Percentiles rank a stretch among this genome's conserved stretches.
Conservation (phyloP, 2,797 vertebrate species). For the Decapterus maruadsi region DNA sequence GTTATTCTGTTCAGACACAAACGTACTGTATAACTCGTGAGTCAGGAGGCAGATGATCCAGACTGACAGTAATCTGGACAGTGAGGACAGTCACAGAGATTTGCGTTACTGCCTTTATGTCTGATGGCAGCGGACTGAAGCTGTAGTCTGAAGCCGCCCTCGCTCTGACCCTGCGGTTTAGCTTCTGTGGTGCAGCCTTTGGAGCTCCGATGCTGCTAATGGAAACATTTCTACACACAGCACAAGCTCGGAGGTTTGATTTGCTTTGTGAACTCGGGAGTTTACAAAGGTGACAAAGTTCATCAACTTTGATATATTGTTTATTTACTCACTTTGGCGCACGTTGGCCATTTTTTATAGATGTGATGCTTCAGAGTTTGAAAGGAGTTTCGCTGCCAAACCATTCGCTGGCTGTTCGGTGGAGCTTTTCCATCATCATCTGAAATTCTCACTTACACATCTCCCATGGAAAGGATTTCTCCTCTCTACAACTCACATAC, state of each 20-base stretch:
- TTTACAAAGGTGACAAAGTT: conserved; percentile 64
- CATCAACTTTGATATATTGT: conserved; percentile 49
- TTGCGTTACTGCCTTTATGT: conserved; percentile 6
- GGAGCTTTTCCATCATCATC: conserved; percentile 16
- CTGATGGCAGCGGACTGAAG: conserved; percentile 10
- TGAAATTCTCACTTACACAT: background rate
- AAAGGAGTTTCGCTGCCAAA: conserved; percentile 16
- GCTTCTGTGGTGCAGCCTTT: conserved; percentile 30
- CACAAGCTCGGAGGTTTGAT: conserved; percentile 24
- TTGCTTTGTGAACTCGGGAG: conserved; percentile 25
- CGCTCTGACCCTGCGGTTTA: conserved; percentile 37
- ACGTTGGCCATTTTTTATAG: background rate
- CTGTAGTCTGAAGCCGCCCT: conserved; percentile 24
- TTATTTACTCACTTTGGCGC: conserved; percentile 37
- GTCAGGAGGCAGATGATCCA: background rate
- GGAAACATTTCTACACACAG: conserved; percentile 45
- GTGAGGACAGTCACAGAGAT: conserved; percentile 27
- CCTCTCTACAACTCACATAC: conserved; percentile 39
- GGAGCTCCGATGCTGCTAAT: conserved; percentile 34
- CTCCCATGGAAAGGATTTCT: conserved; percentile 6
- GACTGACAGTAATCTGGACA: background rate
- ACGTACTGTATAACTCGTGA: background rate
- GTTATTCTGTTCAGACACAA: conserved; percentile 1
- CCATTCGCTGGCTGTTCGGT: conserved; percentile 24
- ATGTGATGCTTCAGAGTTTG: conserved; percentile 5